phyloP scores from a whole-genome alignment of 2,797 vertebrate species.

The Cuniculus paca region DNA sequence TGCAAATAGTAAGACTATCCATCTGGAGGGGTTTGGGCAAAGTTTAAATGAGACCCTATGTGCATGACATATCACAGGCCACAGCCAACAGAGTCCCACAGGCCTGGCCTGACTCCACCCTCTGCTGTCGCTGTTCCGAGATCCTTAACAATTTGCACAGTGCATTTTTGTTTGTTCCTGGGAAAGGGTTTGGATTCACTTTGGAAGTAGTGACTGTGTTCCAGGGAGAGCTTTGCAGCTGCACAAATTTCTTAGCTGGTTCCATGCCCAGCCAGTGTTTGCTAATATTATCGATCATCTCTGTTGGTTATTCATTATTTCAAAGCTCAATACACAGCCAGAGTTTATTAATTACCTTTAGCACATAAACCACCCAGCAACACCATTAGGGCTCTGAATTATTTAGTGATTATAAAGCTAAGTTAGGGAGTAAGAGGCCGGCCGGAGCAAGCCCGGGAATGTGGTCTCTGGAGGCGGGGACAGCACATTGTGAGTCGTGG shows the following conservation, averaged over 20 bases:
- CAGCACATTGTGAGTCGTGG: background rate
- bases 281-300: background rate
- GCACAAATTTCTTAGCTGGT: background rate
- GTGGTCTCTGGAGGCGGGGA: background rate
- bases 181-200: background rate
- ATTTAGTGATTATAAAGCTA: background rate
- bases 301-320: background rate
- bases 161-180: background rate
- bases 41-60: background rate
- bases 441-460: no score
- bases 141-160: background rate
- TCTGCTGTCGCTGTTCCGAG: background rate
- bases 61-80: background rate
- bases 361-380: background rate
- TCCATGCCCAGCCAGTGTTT: background rate
- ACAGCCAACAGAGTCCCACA: accelerated
- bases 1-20: background rate
- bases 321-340: background rate
- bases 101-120: accelerated
- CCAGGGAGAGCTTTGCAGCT: background rate
- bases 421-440: background rate
- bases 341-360: background rate
- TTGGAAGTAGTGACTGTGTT: background rate
- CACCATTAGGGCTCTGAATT: background rate
- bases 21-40: background rate